Evolutionary conservation across 2,797 vertebrate species (phyloP).

Genomic region (Moxostoma hubbsi): DNA sequence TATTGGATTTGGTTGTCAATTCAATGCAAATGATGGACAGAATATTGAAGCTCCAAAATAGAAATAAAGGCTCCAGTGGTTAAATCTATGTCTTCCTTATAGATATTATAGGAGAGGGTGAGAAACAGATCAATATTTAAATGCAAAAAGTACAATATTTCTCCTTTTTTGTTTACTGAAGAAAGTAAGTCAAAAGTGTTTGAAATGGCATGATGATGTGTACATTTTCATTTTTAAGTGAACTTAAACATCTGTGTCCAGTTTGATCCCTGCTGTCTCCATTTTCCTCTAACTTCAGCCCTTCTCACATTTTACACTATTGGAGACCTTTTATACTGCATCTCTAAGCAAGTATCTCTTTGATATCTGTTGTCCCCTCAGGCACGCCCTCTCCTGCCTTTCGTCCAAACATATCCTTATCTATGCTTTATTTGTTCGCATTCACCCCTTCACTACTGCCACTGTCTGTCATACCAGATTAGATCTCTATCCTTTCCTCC

Average conservation of each 20-base stretch:
- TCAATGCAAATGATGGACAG: no score
- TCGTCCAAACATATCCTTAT: background rate
- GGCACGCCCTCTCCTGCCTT: background rate
- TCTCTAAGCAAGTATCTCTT: constrained; percentile 22
- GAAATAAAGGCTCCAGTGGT: no score
- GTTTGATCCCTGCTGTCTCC: constrained; percentile 8
- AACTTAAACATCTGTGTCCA: background rate
- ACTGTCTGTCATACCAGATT: constrained; percentile 8
- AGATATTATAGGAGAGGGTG: no score
- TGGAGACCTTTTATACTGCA: background rate
- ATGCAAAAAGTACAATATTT: no score
- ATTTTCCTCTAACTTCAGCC: constrained; percentile 9
- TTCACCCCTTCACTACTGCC: constrained; percentile 1
- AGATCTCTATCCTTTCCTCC: constrained; percentile 21
- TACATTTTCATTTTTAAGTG: no score
- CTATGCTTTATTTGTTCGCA: constrained; percentile 17
- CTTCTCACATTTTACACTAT: constrained; percentile 2
- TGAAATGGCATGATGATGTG: no score
- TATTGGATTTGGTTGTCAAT: no score
- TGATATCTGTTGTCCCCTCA: constrained; percentile 23
- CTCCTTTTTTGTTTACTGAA: no score
- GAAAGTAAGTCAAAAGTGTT: no score
- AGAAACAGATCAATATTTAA: no score
- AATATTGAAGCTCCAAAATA: no score
- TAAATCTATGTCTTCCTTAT: no score